phyloP scores from a whole-genome alignment of 2,888 invertebrate genomes.

The Mechanitis mazaeus region DNA sequence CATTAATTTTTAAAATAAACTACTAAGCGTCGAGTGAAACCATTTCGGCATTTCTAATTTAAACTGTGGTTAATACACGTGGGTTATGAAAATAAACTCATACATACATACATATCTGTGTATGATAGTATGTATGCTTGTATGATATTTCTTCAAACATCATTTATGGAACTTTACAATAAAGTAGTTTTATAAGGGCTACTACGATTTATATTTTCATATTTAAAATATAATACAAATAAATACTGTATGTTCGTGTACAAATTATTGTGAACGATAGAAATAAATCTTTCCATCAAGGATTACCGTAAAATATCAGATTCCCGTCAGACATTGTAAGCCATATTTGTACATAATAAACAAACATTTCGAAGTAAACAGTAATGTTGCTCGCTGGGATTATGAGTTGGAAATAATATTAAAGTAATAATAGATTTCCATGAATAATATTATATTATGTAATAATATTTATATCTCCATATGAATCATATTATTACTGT shows the following conservation, averaged over 20 bases:
- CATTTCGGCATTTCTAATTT: neutral
- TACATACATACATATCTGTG: neutral
- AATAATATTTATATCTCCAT: no score
- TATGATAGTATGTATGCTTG: no score
- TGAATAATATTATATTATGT: no score
- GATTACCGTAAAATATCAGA: slow-evolving; percentile 43
- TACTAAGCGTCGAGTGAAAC: slow-evolving; percentile 2
- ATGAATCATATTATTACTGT: no score
- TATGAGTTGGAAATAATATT: no score
- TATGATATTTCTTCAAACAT: no score
- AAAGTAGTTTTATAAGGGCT: no score
- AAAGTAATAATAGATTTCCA: no score
- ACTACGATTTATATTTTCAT: no score
- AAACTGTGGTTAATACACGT: slow-evolving; percentile 1
- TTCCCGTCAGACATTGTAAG: slow-evolving; percentile 46
- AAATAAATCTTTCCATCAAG: slow-evolving; percentile 20
- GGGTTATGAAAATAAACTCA: neutral
- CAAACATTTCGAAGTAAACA: slow-evolving; percentile 34
- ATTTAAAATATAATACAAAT: no score
- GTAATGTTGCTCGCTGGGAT: neutral
- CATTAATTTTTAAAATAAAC: slow-evolving; percentile 10
- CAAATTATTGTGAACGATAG: slow-evolving; percentile 6
- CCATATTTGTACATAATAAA: slow-evolving; percentile 41
- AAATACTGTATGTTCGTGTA: no score
- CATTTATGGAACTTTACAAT: no score